Conservation (phyloP, 2,888 invertebrate species). For the Caenorhabditis japonica region DNA sequence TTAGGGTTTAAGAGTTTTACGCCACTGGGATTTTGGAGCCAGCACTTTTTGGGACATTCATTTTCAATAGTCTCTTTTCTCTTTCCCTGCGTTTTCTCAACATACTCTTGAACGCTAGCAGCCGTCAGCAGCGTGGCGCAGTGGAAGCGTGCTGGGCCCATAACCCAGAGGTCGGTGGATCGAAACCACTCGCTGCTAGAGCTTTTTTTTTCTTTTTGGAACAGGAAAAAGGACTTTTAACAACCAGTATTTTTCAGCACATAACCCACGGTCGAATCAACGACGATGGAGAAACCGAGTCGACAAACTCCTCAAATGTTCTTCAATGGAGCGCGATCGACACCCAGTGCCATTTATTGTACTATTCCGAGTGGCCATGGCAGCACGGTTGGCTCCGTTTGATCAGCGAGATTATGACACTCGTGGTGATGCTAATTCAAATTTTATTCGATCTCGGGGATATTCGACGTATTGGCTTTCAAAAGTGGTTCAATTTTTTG, state of each 20-base stretch:
- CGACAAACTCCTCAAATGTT: conserved; percentile 29
- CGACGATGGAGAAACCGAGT: conserved; percentile 40
- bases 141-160: conserved; percentile 86
- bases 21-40: too few species aligned
- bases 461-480: conserved; percentile 68
- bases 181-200: conserved; percentile 77
- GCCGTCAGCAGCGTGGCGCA: conserved; percentile 66
- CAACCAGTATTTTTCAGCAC: conserved; percentile 15
- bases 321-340: conserved; percentile 35
- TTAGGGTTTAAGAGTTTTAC: too few species aligned
- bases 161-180: conserved; percentile 90
- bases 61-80: too few species aligned
- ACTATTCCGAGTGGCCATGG: conserved; percentile 56
- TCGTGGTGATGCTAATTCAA: conserved; percentile 66
- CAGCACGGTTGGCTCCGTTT: conserved; percentile 62
- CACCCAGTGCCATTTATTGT: conserved; percentile 58
- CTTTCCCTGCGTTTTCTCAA: too few species aligned
- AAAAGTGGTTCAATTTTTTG: conserved; percentile 84
- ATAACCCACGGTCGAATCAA: conserved; percentile 44
- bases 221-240: too few species aligned
- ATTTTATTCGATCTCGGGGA: conserved; percentile 67
- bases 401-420: conserved; percentile 62
- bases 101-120: not conserved
- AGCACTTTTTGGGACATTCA: too few species aligned
- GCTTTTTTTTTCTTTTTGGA: conserved; percentile 15